Base-by-base conservation (phyloP, 2,113 vertebrate genomes). In the Jaculus jaculus region DNA sequence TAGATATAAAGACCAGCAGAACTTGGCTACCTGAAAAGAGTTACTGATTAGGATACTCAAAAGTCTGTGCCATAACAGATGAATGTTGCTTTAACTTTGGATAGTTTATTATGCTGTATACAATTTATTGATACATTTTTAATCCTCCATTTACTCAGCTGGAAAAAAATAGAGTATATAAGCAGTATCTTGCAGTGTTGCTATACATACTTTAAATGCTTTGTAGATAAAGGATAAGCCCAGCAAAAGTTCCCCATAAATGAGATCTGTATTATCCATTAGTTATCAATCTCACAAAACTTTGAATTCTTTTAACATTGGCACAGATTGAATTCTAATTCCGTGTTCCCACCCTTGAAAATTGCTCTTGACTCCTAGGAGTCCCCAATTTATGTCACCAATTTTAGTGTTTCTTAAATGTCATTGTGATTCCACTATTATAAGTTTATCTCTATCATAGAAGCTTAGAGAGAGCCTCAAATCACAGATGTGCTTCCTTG, bases 341-440 rank as follows among this genome's bases (percentile, higher is more conserved):
- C 84, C 85, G 54, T 87, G 61, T 90, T 74, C 20, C 32, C 82
- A 2, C 23, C 85, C 20, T 84, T 92, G 3, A 96, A 78, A 85
- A 78, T 73, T 11, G 9, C 28, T 85, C 65, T 66, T 60, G 16
- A 78, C 0, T 81, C 26, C 21, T 73, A 39, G 51, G n/a, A 54
- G 21, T 68, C 73, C 47, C 51, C 72, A 63, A 75, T 73, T 93
- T 28, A 90, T 30, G 61, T 78, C 28, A 73, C 5, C 72, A 34
- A 24, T 66, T 89, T 72, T 66, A 30, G 0, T 79, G 1, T 93
- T 82, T 15, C 21, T 82, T 16, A 58, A 82, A 82, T 84, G 63
- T 51, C 54, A n/a, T 21, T 61, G 24, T 18, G 2, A 4, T 8
- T 12, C 3, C 32, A 7, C 16, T 78, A 54, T 82, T 11, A 71